Evolutionary conservation across 1,140 invertebrate species (phyloP), one percentile per base, ranked within the genome.

Genomic region (Sinonovacula constricta): DNA sequence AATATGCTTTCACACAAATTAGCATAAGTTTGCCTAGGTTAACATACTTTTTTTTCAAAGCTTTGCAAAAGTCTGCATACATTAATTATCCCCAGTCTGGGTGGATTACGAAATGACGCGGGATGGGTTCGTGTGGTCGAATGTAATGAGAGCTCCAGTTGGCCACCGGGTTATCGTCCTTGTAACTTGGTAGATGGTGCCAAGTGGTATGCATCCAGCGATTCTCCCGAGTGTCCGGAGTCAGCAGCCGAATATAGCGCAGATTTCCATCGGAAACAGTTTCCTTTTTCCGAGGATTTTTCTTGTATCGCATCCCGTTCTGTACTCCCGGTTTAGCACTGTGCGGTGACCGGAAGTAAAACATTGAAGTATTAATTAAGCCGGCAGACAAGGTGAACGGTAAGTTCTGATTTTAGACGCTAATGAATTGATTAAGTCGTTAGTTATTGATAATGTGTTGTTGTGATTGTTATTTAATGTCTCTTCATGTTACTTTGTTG

Each of bases 81-180:
- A n/a, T n/a, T n/a, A n/a, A 56, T 85, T 82, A 87, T 83, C 87
- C 80, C 87, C 85, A 87, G 81, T 88, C 88, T 31, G 87, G 86
- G 67, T 89, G 88, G 36, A 88, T 86, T 15, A 83, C 85, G 71
- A 85, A 88, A 81, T 88, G 86, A 15, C 83, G 83, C 53, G 86
- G 85, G 31, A 80, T 79, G 0, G 49, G 60, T 18, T 67, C 81
- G 36, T 86, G 85, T 30, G 88, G 85, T 28, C 79, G 39, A 15
- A 76, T 86, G 45, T 87, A 89, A 36, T 85, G 82, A 30, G 85
- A 85, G 57, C 83, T 88, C 81, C 72, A 79, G 79, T 89, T 89
- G 39, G 67, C 74, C 3, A 86, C 88, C 7, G 63, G 75, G 62
- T 86, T 72, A 30, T 77, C 60, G 33, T 85, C 76, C 33, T 30